phyloP scores from a whole-genome alignment of 2,113 vertebrate genomes.

The Pomatostomus ruficeps region DNA sequence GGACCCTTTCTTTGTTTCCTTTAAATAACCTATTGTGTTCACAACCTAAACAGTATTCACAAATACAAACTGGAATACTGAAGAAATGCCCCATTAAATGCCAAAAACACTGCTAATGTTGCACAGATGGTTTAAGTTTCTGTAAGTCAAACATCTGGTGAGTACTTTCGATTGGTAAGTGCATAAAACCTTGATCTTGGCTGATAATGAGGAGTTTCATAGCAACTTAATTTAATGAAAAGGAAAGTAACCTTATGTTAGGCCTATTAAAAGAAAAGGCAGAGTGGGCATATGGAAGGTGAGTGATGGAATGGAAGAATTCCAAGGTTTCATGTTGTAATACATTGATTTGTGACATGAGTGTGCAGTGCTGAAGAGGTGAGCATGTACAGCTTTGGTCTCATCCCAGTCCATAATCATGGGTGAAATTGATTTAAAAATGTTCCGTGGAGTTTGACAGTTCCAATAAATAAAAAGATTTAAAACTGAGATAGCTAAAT shows the following conservation, averaged over 20 bases:
- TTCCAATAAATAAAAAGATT: slow-evolving; percentile 44
- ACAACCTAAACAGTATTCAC: slow-evolving; percentile 30
- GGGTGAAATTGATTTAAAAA: slow-evolving; percentile 43
- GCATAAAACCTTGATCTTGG: not conserved
- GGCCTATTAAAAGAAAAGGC: slow-evolving; percentile 2
- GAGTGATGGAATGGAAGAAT: not conserved
- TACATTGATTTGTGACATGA: not conserved
- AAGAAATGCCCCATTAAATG: slow-evolving; percentile 62
- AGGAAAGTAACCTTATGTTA: slow-evolving; percentile 12
- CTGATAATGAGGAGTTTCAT: slow-evolving; percentile 19
- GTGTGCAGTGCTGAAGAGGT: not conserved
- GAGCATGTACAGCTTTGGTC: not conserved
- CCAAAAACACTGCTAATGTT: slow-evolving; percentile 23
- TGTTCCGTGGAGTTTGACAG: not conserved
- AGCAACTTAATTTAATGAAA: slow-evolving; percentile 18
- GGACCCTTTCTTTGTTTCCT: slow-evolving; percentile 17
- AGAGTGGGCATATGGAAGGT: not conserved
- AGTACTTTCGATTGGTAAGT: slow-evolving; percentile 5
- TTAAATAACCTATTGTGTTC: slow-evolving; percentile 26
- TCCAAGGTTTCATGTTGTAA: not conserved
- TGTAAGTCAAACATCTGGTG: slow-evolving; percentile 29
- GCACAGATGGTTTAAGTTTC: slow-evolving; percentile 54
- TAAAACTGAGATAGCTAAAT: not conserved
- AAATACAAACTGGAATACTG: slow-evolving; percentile 42
- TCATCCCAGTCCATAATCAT: not conserved